Percentiles rank a stretch among this genome's conserved stretches.
Conservation (phyloP, 2,888 invertebrate genomes). For the Xylota sylvarum region DNA sequence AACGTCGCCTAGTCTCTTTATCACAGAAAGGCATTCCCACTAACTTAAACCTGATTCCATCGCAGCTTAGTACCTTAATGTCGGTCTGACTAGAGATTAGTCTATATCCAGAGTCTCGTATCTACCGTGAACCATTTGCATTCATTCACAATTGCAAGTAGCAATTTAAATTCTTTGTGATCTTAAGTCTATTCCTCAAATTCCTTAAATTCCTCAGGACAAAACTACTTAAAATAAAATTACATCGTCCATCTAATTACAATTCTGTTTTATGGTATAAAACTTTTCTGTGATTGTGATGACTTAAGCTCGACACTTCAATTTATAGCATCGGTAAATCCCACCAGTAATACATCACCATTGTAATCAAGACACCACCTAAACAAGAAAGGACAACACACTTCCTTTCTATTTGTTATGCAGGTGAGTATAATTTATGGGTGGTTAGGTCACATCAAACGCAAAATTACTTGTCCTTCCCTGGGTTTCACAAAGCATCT, state of each 20-base stretch:
- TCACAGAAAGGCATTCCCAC: no score
- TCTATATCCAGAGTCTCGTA: no score
- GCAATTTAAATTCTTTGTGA: no score
- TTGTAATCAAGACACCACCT: conserved; percentile 71
- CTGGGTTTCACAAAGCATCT: conserved; percentile 50
- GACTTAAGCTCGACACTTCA: conserved; percentile 72
- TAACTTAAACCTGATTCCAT: no score
- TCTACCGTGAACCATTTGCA: no score
- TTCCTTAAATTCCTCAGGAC: no score
- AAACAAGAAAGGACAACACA: conserved; percentile 65
- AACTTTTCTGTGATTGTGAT: conserved; percentile 45
- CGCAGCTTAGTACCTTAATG: no score
- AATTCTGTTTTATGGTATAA: conserved; percentile 21
- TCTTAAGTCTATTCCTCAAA: no score
- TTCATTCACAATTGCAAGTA: no score
- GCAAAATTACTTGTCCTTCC: conserved; percentile 72
- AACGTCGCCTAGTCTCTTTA: no score
- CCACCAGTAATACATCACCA: conserved; percentile 72
- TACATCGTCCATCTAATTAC: conserved; percentile 38
- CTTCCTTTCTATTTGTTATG: conserved; percentile 49
- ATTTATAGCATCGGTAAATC: conserved; percentile 70
- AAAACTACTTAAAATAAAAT: conserved; percentile 14
- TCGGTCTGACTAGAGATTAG: no score
- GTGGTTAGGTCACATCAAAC: conserved; percentile 76
- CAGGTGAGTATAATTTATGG: conserved; percentile 77